A percentile compares a stretch with the other conserved stretches of the same genome.
Evolutionary conservation across 2,113 vertebrate species (phyloP).

Genomic region (Scolopax mira): DNA sequence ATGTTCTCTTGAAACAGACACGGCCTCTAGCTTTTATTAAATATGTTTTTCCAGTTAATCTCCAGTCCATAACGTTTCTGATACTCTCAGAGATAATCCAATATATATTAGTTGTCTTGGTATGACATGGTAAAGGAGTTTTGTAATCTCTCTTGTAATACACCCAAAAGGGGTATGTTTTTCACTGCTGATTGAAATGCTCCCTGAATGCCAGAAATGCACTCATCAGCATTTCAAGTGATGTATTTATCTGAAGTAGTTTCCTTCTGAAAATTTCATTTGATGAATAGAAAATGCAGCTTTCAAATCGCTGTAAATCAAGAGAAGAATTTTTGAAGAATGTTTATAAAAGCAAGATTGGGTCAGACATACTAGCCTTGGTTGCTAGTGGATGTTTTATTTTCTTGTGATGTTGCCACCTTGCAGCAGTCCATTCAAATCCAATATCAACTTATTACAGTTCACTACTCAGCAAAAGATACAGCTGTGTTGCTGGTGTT

Average conservation of each 20-base stretch:
- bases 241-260: constrained; percentile 49
- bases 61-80: background rate
- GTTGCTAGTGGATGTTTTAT: background rate
- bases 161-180: background rate
- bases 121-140: background rate
- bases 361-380: background rate
- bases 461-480: background rate
- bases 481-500: background rate
- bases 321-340: constrained; percentile 2
- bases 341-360: background rate
- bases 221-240: constrained; percentile 51
- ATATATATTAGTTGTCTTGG: background rate
- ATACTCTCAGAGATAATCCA: background rate
- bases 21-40: background rate
- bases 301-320: background rate
- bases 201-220: constrained; percentile 30
- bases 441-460: background rate
- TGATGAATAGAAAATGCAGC: constrained; percentile 40
- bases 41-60: background rate
- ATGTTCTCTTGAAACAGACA: background rate
- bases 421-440: background rate
- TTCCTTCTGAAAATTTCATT: constrained; percentile 58
- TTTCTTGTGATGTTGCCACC: background rate
- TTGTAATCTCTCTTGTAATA: background rate
- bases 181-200: constrained; percentile 37